A percentile compares a stretch with the other conserved stretches of the same genome.
Evolutionary conservation across 2,888 invertebrate species (phyloP).

Genomic region (Leptopilina drosophilae): DNA sequence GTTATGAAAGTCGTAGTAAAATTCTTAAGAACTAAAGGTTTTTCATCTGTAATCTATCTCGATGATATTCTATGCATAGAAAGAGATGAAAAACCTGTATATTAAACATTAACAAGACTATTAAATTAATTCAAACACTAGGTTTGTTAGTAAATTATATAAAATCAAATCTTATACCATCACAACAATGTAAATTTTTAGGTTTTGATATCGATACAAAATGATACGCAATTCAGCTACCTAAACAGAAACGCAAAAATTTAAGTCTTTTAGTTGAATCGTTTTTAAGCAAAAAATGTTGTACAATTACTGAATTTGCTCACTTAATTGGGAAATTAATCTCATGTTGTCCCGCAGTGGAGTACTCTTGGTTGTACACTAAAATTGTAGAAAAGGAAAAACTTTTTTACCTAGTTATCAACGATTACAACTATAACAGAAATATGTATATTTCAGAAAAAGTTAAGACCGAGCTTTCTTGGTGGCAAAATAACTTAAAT

Average conservation of each 20-base stretch:
- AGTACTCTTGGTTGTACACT: constrained; percentile 37
- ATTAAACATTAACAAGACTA: constrained; percentile 24
- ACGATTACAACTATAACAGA: constrained; percentile 43
- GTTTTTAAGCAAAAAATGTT: background rate
- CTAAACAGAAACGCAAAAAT: constrained; percentile 30
- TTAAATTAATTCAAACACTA: constrained; percentile 27
- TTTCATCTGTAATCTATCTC: constrained; percentile 10
- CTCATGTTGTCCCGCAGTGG: constrained; percentile 2
- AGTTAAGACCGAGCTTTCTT: constrained; percentile 33
- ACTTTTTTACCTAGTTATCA: constrained; percentile 30
- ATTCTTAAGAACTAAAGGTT: constrained; percentile 28
- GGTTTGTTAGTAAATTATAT: constrained; percentile 44
- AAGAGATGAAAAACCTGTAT: background rate
- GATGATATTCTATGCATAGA: constrained; percentile 37
- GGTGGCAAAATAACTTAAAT: too few species aligned
- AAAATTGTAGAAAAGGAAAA: background rate
- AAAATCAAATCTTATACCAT: constrained; percentile 39
- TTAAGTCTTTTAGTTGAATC: background rate
- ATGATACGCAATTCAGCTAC: constrained; percentile 35
- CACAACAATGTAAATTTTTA: constrained; percentile 41
- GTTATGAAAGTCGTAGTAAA: constrained; percentile 42
- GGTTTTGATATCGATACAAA: constrained; percentile 45
- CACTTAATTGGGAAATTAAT: constrained; percentile 37
- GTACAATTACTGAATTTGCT: constrained; percentile 42
- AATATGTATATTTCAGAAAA: constrained; percentile 3